Conservation (phyloP, 2,888 invertebrate species). For the Zygogramma bicolorata region DNA sequence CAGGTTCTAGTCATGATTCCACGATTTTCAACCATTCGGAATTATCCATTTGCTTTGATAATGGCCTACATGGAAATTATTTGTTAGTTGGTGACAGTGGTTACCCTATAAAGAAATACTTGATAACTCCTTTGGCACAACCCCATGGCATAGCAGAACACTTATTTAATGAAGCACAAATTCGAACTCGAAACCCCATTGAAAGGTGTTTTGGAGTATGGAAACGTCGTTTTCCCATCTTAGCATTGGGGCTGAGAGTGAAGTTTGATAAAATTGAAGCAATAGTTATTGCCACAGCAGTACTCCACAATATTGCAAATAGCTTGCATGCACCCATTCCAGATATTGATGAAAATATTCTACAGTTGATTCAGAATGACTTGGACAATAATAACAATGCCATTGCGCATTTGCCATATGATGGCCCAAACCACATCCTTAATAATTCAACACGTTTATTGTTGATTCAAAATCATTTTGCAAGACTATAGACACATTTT, state of each 20-base stretch:
- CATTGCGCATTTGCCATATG: too few relatives aligned
- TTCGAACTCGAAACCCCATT: not conserved
- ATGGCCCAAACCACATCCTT: too few relatives aligned
- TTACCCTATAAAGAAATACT: not conserved
- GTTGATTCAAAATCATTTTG: too few relatives aligned
- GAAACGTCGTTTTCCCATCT: not conserved
- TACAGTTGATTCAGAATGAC: too few relatives aligned
- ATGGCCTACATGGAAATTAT: not conserved
- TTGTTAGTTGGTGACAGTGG: not conserved
- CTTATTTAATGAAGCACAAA: too few relatives aligned
- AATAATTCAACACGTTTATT: too few relatives aligned
- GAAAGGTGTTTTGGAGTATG: not conserved
- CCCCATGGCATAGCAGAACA: not conserved
- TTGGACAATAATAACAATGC: too few relatives aligned
- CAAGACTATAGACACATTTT: too few relatives aligned
- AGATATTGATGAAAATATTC: not conserved
- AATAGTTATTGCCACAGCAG: not conserved
- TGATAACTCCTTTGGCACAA: not conserved
- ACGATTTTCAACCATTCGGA: not conserved
- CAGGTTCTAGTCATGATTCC: not conserved
- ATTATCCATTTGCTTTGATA: not conserved
- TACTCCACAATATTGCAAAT: not conserved
- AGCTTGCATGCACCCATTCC: not conserved
- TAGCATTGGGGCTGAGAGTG: not conserved
- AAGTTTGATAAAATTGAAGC: not conserved